Base-by-base conservation (phyloP, 37 sponge, comb jelly and placozoan species). In the Agelas oroides region DNA sequence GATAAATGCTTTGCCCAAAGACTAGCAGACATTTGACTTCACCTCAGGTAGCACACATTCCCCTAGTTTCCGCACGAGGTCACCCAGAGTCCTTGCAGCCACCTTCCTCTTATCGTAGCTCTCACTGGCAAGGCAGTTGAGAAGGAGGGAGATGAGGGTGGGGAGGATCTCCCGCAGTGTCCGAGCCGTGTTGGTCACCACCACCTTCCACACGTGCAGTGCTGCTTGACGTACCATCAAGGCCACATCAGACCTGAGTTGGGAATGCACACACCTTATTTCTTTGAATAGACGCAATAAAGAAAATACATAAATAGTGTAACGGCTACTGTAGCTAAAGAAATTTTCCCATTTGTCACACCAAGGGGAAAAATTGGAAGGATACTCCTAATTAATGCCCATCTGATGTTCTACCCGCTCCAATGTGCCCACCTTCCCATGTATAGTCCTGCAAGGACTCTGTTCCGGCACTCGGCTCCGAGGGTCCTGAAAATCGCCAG, bases 181-280 rank as follows among this genome's bases (percentile, higher is more conserved):
- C 23, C 87, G 90, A 12, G 96, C 92, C 33, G 99, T 97, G 85
- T 97, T 95, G 37, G 96, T 89, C 27, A 99, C 97, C 27, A 99
- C 89, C 38, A 99, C 92, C 80, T 99, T 99, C 99, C 99, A 99
- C 27, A 99, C 94, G 74, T 99, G 99, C 41, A 99, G 85, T 17
- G 97, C 91, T 20, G 93, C 81, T 64, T 99, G 99, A 53, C 99
- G 83, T 41, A 99, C 99, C 53, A 95, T 69, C 39, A 97, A 78
- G 0, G 99, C 95, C 34, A 95, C 94, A 66, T 99, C 99, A n/a
- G 96, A 93, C 33, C 99, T 91, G 74, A 6, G 2, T 23, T 24
- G 46, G 19, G 41, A 37, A 71, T 36, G 30, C 58, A 55, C 34
- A 12, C 1, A 53, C 53, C 14, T 36, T 31, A 35, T 31, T 30